phyloP scores from a whole-genome alignment of 2,797 vertebrate genomes.

The Lagocephalus sceleratus region DNA sequence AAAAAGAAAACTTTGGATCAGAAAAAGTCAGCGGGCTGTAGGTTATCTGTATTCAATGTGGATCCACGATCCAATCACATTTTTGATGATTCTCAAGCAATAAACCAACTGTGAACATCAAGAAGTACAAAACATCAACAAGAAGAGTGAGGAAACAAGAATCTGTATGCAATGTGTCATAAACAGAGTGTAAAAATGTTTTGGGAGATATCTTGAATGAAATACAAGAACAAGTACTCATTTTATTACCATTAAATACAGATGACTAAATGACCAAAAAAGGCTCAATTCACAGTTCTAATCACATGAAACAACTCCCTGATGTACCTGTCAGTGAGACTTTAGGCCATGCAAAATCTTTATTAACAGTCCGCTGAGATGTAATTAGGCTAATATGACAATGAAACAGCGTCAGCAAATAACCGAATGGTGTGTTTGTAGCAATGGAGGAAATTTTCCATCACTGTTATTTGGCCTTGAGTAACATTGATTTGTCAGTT shows the following conservation, averaged over 20 bases:
- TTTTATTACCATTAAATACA: not conserved
- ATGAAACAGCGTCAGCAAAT: constrained; percentile 38
- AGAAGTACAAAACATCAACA: constrained; percentile 31
- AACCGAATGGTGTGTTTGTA: constrained; percentile 1
- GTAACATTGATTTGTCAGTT: too few species aligned
- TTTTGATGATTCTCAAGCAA: constrained; percentile 34
- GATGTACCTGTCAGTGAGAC: constrained; percentile 30
- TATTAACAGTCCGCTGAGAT: constrained; percentile 44
- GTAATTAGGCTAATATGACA: constrained; percentile 47
- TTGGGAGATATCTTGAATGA: not conserved
- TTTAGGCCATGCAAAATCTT: constrained; percentile 28
- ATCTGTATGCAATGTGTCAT: too few species aligned
- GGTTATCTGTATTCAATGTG: constrained; percentile 30
- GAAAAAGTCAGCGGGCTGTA: constrained; percentile 8
- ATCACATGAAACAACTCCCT: constrained; percentile 42
- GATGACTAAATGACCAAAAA: not conserved
- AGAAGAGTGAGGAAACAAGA: constrained; percentile 2
- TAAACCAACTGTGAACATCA: constrained; percentile 41
- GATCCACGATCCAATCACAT: constrained; percentile 41
- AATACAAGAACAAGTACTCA: not conserved
- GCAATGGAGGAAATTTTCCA: too few species aligned
- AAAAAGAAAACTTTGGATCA: constrained; percentile 1
- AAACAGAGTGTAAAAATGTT: not conserved
- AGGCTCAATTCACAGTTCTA: constrained; percentile 22
- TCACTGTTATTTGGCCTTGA: too few species aligned